Conservation (phyloP, 53 echinoderm and acorn worm genomes). For the Hippasteria phrygiana region DNA sequence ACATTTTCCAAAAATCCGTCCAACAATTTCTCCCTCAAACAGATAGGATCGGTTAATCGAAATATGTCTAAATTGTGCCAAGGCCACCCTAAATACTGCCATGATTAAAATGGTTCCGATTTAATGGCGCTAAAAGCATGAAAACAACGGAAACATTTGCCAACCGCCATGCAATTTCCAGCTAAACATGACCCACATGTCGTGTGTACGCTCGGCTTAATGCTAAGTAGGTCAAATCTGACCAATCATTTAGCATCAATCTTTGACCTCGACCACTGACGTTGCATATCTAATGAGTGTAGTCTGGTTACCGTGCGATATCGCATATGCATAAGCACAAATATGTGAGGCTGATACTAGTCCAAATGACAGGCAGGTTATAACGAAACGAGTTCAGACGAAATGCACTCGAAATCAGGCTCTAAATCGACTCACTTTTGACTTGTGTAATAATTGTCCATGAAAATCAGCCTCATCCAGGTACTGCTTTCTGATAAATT, state of each 20-base stretch:
- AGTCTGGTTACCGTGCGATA: constrained; percentile 12
- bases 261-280: constrained; percentile 27
- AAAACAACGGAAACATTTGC: constrained; percentile 3
- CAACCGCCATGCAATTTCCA: neutral
- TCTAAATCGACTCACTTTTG: constrained; percentile 28
- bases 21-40: constrained; percentile 5
- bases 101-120: neutral
- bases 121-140: neutral
- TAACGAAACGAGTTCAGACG: constrained; percentile 10
- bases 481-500: constrained; percentile 5
- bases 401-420: neutral
- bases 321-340: too few relatives aligned
- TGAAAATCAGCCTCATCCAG: neutral
- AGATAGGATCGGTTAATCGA: neutral
- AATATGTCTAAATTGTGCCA: constrained; percentile 28
- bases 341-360: neutral
- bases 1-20: neutral
- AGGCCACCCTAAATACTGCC: constrained; percentile 4
- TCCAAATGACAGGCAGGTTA: neutral
- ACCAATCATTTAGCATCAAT: constrained; percentile 22
- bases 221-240: constrained; percentile 43
- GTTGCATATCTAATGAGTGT: neutral
- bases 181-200: neutral
- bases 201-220: constrained; percentile 13
- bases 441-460: constrained; percentile 16